A percentile compares a stretch with the other conserved stretches of the same genome.
These are phyloP conservation scores for Coreoperca whiteheadi DNA, from an alignment of 2,113 vertebrate genomes.

Conservation along the genomic window DNA sequence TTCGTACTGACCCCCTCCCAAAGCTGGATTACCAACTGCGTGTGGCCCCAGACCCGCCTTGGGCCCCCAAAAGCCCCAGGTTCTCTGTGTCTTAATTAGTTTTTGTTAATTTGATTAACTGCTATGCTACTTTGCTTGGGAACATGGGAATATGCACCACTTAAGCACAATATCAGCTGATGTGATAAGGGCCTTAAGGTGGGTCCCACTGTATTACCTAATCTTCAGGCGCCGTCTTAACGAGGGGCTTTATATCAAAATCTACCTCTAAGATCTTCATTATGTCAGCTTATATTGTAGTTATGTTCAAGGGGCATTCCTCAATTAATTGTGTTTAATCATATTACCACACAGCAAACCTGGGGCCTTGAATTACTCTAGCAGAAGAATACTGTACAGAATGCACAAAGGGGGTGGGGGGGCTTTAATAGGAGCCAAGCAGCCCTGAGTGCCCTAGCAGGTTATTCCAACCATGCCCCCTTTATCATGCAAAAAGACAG, in stretches of 20 bases:
- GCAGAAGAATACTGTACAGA: neutral
- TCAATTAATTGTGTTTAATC: slow-evolving; percentile 55
- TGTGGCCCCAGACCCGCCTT: neutral
- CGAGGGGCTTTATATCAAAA: slow-evolving; percentile 15
- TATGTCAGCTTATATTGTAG: slow-evolving; percentile 24
- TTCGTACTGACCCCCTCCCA: neutral
- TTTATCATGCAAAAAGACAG: neutral
- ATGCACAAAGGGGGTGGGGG: neutral
- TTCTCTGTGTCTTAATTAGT: slow-evolving; percentile 9
- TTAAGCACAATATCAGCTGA: neutral
- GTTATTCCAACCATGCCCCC: slow-evolving; percentile 5
- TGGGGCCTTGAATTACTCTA: slow-evolving; percentile 19
- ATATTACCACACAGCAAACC: slow-evolving; percentile 13
- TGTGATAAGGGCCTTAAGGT: neutral
- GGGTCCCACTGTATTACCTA: neutral
- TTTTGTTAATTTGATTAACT: slow-evolving; percentile 29
- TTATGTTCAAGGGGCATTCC: slow-evolving; percentile 17
- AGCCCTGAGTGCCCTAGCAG: neutral
- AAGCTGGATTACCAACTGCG: neutral
- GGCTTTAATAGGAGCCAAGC: neutral
- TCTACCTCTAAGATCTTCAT: slow-evolving; percentile 13
- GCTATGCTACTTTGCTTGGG: neutral
- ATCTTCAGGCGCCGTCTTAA: neutral
- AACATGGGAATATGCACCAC: neutral
- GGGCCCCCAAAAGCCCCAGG: neutral